These are phyloP conservation scores for Microctenopoma steveboyesi DNA, from an alignment of 2,797 vertebrate species.

Conservation along the genomic window DNA sequence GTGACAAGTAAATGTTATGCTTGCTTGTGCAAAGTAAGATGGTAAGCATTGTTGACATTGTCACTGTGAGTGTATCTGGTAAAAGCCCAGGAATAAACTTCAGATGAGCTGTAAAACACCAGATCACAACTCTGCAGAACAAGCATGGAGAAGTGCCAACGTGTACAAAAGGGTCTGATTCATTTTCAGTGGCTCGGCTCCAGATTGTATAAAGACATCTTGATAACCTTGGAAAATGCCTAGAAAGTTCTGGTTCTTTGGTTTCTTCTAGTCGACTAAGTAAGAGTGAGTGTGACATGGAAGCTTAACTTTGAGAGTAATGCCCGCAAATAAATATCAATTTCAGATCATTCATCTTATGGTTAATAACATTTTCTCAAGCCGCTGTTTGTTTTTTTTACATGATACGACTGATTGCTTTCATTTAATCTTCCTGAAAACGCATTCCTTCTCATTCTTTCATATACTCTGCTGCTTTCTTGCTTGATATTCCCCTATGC, in stretches of 20 bases:
- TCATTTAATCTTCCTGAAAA: constrained; percentile 18
- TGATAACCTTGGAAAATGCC: neutral
- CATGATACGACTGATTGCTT: constrained; percentile 12
- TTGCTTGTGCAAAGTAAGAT: neutral
- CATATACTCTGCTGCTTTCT: constrained; percentile 41
- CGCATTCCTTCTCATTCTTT: constrained; percentile 40
- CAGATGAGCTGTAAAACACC: constrained; percentile 13
- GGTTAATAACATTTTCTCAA: neutral
- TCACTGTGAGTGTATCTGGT: neutral
- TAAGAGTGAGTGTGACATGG: neutral
- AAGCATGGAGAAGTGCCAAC: constrained; percentile 10
- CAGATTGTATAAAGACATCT: neutral
- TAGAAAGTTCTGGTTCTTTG: neutral
- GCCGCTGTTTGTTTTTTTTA: constrained; percentile 6
- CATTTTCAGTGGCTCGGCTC: neutral
- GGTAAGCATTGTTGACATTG: neutral
- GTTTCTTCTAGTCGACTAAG: neutral
- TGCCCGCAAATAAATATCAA: neutral
- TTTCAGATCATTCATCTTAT: neutral
- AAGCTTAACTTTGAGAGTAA: neutral
- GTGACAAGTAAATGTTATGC: neutral
- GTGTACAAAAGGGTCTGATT: neutral
- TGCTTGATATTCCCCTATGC: constrained; percentile 56
- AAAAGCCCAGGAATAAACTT: constrained; percentile 5
- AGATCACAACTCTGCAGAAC: constrained; percentile 19